Conservation (phyloP, 2,113 vertebrate genomes). For the Choloepus hoffmanni region DNA sequence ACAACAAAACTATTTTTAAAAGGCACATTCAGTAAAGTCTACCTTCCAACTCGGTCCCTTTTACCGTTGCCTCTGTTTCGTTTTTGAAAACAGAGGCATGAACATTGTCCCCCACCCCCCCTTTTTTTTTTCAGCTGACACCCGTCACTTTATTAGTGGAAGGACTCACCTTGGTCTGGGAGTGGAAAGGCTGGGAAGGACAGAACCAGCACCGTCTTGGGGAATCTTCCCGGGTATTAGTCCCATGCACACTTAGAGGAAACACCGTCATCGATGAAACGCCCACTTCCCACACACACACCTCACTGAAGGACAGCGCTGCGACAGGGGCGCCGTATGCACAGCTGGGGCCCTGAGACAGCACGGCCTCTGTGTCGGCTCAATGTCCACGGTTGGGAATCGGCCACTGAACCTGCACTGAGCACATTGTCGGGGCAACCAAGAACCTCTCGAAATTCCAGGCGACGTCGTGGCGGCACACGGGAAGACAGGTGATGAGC, state of each 20-base stretch:
- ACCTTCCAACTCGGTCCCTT: not conserved
- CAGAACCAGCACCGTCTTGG: not conserved
- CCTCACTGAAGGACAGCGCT: conserved; percentile 28
- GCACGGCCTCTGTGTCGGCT: conserved; percentile 91
- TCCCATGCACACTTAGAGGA: conserved; percentile 79
- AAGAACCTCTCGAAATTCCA: conserved; percentile 96
- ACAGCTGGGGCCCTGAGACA: conserved; percentile 58
- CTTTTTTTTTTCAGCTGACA: too few relatives aligned
- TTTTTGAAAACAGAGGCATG: not conserved
- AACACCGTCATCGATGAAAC: conserved; percentile 80
- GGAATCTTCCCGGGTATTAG: conserved; percentile 77
- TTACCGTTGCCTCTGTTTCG: not conserved
- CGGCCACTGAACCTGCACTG: conserved; percentile 90
- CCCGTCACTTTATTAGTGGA: not conserved
- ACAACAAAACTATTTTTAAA: not conserved
- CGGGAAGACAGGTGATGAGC: conserved; percentile 91
- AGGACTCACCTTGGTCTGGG: not conserved
- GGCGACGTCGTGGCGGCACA: conserved; percentile 90
- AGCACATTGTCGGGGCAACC: conserved; percentile 87
- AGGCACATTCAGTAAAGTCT: not conserved
- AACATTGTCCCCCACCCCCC: too few relatives aligned
- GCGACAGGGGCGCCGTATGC: not conserved
- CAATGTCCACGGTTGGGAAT: conserved; percentile 90
- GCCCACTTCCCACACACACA: not conserved
- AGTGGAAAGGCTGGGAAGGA: not conserved